Evolutionary conservation across 2,888 invertebrate species (phyloP).

Genomic region (Sylvicola fuscatus): DNA sequence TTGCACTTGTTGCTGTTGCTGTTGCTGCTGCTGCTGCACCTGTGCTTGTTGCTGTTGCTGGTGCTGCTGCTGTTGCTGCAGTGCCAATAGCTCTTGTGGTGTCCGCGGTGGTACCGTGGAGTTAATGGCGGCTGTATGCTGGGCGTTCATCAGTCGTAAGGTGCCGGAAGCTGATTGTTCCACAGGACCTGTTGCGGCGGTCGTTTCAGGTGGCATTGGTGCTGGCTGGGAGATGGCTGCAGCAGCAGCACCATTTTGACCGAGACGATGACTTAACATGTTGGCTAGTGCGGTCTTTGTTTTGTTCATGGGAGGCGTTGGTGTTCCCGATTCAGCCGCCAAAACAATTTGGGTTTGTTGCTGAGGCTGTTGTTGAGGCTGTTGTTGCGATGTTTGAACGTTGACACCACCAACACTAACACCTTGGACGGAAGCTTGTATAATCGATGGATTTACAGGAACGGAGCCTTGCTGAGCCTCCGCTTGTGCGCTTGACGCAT

Average conservation of each 20-base stretch:
- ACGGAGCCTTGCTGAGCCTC: too few relatives aligned
- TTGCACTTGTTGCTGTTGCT: conserved; percentile 21
- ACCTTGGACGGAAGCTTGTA: too few relatives aligned
- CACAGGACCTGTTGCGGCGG: conserved; percentile 15
- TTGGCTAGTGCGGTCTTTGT: conserved; percentile 91
- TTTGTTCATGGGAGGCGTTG: conserved; percentile 64
- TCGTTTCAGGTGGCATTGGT: conserved; percentile 23
- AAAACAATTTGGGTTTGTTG: conserved; percentile 21
- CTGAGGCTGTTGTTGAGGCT: neutral
- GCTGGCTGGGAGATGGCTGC: conserved; percentile 25
- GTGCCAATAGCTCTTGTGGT: conserved; percentile 31
- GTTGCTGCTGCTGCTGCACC: conserved; percentile 31
- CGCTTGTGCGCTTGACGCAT: too few relatives aligned
- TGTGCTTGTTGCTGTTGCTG: conserved; percentile 29
- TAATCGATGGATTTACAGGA: too few relatives aligned
- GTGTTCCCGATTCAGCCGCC: conserved; percentile 31
- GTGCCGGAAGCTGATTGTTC: conserved; percentile 49
- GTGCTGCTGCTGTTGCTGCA: conserved; percentile 31
- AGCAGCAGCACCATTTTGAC: conserved; percentile 28
- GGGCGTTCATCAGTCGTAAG: conserved; percentile 62
- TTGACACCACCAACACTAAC: too few relatives aligned
- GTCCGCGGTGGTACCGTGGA: conserved; percentile 20
- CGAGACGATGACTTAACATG: conserved; percentile 69
- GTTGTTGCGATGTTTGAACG: too few relatives aligned
- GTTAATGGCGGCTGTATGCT: conserved; percentile 44